Conservation (phyloP, 2,113 vertebrate species). For the Neodon shergylaensis region DNA sequence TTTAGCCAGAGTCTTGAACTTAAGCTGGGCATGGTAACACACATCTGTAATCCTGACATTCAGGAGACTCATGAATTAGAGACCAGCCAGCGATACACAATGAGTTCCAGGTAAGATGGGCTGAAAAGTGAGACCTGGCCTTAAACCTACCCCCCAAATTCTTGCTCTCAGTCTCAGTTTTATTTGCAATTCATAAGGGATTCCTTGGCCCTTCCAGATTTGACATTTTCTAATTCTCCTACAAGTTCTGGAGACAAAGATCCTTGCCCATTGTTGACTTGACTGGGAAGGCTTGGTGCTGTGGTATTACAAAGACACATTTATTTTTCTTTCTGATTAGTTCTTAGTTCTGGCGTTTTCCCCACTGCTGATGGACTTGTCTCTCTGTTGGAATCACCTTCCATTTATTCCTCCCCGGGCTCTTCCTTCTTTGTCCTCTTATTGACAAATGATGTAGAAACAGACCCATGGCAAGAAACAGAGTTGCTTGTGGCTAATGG, state of each 20-base stretch:
- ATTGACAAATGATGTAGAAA: slow-evolving; percentile 55
- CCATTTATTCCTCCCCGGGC: background rate
- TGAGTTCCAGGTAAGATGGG: background rate
- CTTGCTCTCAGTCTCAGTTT: background rate
- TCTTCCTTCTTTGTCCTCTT: slow-evolving; percentile 2
- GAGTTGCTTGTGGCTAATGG: background rate
- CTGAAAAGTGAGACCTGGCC: background rate
- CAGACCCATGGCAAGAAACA: background rate
- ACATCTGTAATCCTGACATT: too few species aligned
- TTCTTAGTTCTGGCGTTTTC: slow-evolving; percentile 10
- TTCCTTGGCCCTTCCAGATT: background rate
- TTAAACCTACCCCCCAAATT: background rate
- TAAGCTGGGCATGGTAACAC: background rate
- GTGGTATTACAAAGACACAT: background rate
- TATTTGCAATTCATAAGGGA: slow-evolving; percentile 10
- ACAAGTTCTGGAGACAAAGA: background rate
- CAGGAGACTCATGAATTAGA: too few species aligned
- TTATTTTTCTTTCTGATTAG: slow-evolving; percentile 1
- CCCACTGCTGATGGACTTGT: slow-evolving; percentile 38
- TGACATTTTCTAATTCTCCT: slow-evolving; percentile 46
- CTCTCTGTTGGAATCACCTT: slow-evolving; percentile 36
- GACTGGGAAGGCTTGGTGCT: background rate
- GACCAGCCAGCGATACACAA: too few species aligned
- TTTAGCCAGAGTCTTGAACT: background rate
- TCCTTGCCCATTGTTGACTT: background rate